Base-by-base conservation (phyloP, 2,888 invertebrate species). In the Serripes groenlandicus region DNA sequence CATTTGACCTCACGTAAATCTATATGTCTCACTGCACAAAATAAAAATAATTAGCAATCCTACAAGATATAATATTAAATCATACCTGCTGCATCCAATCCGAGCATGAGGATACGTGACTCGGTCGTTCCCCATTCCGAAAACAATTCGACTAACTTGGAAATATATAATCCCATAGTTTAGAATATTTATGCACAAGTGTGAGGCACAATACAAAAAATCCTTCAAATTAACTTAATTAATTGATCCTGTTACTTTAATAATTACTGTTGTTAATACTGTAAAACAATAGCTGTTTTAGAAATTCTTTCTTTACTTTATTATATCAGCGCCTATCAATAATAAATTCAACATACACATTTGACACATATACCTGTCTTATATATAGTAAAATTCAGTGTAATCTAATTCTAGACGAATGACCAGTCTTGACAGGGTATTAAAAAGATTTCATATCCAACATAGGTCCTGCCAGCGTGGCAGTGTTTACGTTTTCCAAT, bases 21-120 rank as follows among this genome's bases (percentile, higher is more conserved):
- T n/a, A n/a, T n/a, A n/a, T n/a, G n/a, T n/a, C n/a, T n/a, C n/a
- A n/a, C n/a, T n/a, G n/a, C n/a, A n/a, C n/a, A n/a, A n/a, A n/a
- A n/a, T n/a, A 42, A 42, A 42, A 42, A 18, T 18, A 52, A 52
- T 7, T 7, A 52, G 23, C 18, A 52, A n/a, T n/a, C n/a, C n/a
- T n/a, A n/a, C n/a, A n/a, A n/a, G n/a, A n/a, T n/a, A n/a, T n/a
- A n/a, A n/a, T n/a, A n/a, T n/a, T n/a, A n/a, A n/a, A n/a, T n/a
- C 87, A 79, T 88, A 93, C 93, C 93, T 83, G 94, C 93, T 34
- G 92, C 92, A 79, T 94, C 94, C 56, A 94, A 82, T 42, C 94
- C 94, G 15, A 94, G 83, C 93, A 94, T 93, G 3, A 94, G 78
- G 75, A 94, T 92, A 64, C 93, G 77, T 9, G 92, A 89, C 11